Evolutionary conservation across 2,797 vertebrate species (phyloP), one percentile per base, ranked within the genome.

Genomic region (Zalophus californianus): DNA sequence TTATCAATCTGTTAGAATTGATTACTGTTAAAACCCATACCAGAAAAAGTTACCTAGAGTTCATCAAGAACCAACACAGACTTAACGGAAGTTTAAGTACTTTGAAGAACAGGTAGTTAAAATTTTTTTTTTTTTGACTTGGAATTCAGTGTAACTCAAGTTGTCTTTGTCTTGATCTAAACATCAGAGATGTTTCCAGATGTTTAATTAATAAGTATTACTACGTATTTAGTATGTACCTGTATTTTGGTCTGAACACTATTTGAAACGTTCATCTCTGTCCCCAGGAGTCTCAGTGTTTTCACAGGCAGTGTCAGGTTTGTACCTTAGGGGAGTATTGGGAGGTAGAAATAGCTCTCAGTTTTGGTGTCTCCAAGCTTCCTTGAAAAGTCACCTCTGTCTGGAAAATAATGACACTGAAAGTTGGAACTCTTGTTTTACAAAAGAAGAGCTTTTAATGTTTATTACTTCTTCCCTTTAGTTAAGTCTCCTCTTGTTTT

Each of bases 401-500:
- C 56, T 94, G 62, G 50, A 86, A 95, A 89, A 89, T 85, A n/a
- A 35, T 85, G 54, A 32, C 11, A 8, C 15, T 56, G 77, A 85
- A 96, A 75, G 35, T 62, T 72, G 38, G 50, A 93, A 77, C 62
- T 72, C 38, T 23, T 64, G 10, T 96, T 91, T 78, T 87, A 79
- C 38, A 38, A 38, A 96, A 50, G 56, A 89, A 66, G 44, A 1
- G 5, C 41, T 35, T 72, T 79, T 44, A 66, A 96, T 72, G 9
- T 83, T 96, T 97, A 38, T 93, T 94, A 29, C 25, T 50, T 96
- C 86, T 95, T 82, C 58, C 83, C 92, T 96, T 62, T 98, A 99
- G 99, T 99, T 99, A 87, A 99, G 99, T 98, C 99, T 99, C 98
- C 99, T 99, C 98, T 98, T 99, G 98, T 99, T 99, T 98, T 99